Conservation (phyloP, 2,888 invertebrate species). For the Nebria salina region DNA sequence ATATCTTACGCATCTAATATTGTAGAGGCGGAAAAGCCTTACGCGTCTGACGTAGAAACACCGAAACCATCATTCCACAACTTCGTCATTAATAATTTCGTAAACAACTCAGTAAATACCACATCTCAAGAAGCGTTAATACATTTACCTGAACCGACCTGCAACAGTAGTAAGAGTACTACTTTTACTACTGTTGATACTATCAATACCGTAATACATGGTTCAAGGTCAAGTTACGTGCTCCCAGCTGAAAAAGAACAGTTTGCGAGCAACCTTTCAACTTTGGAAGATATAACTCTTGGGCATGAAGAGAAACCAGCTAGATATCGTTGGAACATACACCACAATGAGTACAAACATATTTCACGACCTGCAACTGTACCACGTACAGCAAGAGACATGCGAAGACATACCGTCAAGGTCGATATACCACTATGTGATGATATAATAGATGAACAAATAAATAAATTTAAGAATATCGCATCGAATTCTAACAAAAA, state of each 20-base stretch:
- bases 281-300: not conserved
- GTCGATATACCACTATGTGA: not conserved
- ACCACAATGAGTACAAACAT: not conserved
- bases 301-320: not conserved
- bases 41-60: not conserved
- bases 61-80: not conserved
- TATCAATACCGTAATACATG: not conserved
- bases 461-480: not conserved
- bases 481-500: not conserved
- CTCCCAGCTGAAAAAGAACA: too few species aligned
- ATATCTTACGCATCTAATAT: not conserved
- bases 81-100: not conserved
- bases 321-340: not conserved
- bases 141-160: not conserved
- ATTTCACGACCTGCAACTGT: not conserved
- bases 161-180: not conserved
- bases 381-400: not conserved
- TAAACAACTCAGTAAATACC: not conserved
- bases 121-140: not conserved
- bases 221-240: not conserved
- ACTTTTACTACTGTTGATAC: not conserved
- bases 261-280: not conserved
- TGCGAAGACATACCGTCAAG: not conserved
- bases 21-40: not conserved
- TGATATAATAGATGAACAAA: not conserved